Base-by-base conservation (phyloP, 2,113 vertebrate genomes). In the Galeopterus variegatus region DNA sequence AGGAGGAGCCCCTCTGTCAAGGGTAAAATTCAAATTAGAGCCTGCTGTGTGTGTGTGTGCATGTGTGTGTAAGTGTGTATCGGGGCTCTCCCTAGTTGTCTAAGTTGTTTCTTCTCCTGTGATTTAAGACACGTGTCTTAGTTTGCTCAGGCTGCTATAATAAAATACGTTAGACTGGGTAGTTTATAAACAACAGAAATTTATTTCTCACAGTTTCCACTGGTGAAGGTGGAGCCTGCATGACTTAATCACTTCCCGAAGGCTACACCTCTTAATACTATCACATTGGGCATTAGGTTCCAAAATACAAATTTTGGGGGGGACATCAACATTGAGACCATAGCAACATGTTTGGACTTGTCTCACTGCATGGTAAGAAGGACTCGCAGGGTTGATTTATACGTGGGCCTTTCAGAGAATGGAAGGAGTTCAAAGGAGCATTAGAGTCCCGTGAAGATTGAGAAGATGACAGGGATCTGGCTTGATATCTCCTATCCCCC, bases 91-190 rank as follows among this genome's bases (percentile, higher is more conserved):
- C 67, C 41, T 2, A 14, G 33, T 48, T 75, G 24, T n/a, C 48
- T 81, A 54, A 48, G 31, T 91, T 88, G 23, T 77, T 84, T 88
- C 50, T 95, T 58, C 36, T 81, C 45, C 62, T 77, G 31, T 85
- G n/a, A 69, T 80, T 88, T 73, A 80, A 82, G 67, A 58, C 4
- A 17, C 24, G 2, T 58, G 17, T 50, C 76, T 92, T 73, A 75
- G 41, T 52, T 79, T 50, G 7, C 13, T 67, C 58, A 76, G 18
- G 31, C 64, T n/a, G 12, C 77, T 45, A 24, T 48, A 73, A 82
- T 14, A 56, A 56, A 48, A 48, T 48, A 75, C 3, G 60, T 76
- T 76, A 76, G 41, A 67, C 48, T 76, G 54, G 58, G 26, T 73
- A 24, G 36, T 52, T 67, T 69, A 21, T 60, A 77, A 95, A 23